Evolutionary conservation across 2,888 invertebrate genomes (phyloP), one percentile per base, ranked within the genome.

Genomic region (Ethmia dodecea): DNA sequence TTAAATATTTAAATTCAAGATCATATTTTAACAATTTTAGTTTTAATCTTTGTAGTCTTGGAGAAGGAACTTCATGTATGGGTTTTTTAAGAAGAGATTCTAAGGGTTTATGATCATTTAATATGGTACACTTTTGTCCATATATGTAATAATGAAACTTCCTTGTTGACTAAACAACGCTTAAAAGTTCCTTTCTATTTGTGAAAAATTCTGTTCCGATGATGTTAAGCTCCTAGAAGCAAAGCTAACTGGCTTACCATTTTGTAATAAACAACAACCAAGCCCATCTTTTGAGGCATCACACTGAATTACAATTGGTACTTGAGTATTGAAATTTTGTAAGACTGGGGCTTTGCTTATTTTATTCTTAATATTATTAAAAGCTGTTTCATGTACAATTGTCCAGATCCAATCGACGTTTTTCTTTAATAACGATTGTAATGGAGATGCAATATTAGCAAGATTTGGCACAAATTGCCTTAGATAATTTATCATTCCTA

Each of bases 171-270:
- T 57, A 61, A 3, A 52, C 52, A 8, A 63, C 55, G 14, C 64
- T 63, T 28, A 71, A 42, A 2, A 62, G 35, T 42, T 73, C 64
- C 39, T 70, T 71, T 46, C 67, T 5, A 75, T 67, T 48, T 75
- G 67, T 3, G 64, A 49, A 25, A 38, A 42, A 22, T 34, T 33
- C 9, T 18, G 13, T 13, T 38, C 38, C 8, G 38, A 15, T 5
- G 5, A 1, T 3, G 39, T 45, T 6, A 49, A 13, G 29, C 40
- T 39, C 13, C 45, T 11, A 5, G 45, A 42, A 12, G 35, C 35
- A 37, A 22, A 49, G n/a, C 34, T 10, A 8, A 50, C 42, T 16
- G 47, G 47, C 11, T 38, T 40, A 0, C 18, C 20, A 37, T 47
- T 36, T 29, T 48, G 45, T 10, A 48, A 5, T 31, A 47, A 28